Base-by-base conservation (phyloP, 2,888 invertebrate genomes). In the Nemurella pictetii region DNA sequence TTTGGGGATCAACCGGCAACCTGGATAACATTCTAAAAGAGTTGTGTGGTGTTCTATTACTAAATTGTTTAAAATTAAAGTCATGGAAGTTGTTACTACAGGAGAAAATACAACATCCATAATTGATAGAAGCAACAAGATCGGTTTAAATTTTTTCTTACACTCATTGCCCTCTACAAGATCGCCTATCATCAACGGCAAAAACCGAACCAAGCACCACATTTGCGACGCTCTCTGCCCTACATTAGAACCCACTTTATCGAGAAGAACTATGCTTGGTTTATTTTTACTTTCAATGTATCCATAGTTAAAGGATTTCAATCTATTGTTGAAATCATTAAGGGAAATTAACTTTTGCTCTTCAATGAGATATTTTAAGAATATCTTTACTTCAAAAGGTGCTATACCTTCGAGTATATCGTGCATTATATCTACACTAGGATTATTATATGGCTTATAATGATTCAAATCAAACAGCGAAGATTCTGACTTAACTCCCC, bases 31-130 rank as follows among this genome's bases (percentile, higher is more conserved):
- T 74, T 74, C 12, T 4, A 12, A 12, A n/a, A 74, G 25, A 15
- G 5, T n/a, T 15, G 74, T 15, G 25, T 74, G 74, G 25, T 74
- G 74, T 74, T 74, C 74, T 12, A n/a, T 15, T n/a, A 74, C 25
- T 12, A 74, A 36, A n/a, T 26, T 26, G 30, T 83, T 55, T 83
- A 83, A 83, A 36, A 84, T 84, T 32, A 85, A 4, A 32, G 85
- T n/a, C 83, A 85, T 85, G 25, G 81, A 1, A 32, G 1, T 29
- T 0, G 85, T 87, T 28, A 86, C 85, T 84, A 73, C 84, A 15
- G 86, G 55, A 73, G 86, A 72, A 77, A 86, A 80, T 25, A 86
- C 85, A 80, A 86, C 86, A 85, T 86, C 85, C 32, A 86, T 82
- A 26, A 86, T 87, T 80, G 83, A 80, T 75, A 87, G 81, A 1